These are phyloP conservation scores for Astropecten irregularis DNA, from an alignment of 53 echinoderm and acorn worm genomes.

Conservation along the genomic window DNA sequence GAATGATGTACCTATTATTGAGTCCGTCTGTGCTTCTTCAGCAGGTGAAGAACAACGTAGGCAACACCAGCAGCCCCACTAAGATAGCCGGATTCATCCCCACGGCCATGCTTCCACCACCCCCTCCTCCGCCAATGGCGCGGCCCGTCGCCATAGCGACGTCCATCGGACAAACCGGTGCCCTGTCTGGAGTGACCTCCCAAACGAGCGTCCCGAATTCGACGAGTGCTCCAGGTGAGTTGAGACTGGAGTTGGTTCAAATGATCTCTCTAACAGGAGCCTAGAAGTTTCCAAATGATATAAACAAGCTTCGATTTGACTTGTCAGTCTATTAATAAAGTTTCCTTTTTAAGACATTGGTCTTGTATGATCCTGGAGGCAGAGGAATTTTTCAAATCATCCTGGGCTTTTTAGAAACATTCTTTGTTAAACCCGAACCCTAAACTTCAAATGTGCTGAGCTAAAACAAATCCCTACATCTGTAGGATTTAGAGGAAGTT, in stretches of 20 bases:
- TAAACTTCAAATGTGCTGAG: too few species aligned
- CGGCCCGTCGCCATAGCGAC: slow-evolving; percentile 93
- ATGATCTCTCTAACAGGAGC: neutral
- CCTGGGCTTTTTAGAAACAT: too few species aligned
- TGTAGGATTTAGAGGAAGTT: too few species aligned
- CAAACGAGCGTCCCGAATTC: slow-evolving; percentile 31
- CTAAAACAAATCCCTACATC: too few species aligned
- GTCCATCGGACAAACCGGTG: slow-evolving; percentile 95
- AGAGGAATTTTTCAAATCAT: too few species aligned
- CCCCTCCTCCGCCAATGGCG: slow-evolving; percentile 95
- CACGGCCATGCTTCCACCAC: slow-evolving; percentile 98
- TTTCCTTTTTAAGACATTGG: too few species aligned
- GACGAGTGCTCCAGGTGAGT: slow-evolving; percentile 40
- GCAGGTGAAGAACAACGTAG: slow-evolving; percentile 66
- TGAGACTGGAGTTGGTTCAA: neutral
- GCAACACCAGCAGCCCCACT: slow-evolving; percentile 76
- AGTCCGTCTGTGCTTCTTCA: too few species aligned
- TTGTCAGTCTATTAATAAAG: too few species aligned
- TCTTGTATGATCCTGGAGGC: too few species aligned
- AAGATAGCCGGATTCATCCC: slow-evolving; percentile 99
- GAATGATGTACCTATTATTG: too few species aligned
- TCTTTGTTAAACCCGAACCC: too few species aligned
- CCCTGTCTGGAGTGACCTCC: slow-evolving; percentile 68
- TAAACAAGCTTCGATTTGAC: neutral
- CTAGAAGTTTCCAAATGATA: too few species aligned